Evolutionary conservation across 2,888 invertebrate genomes (phyloP), one percentile per base, ranked within the genome.

Genomic region (Allophyes oxyacanthae): DNA sequence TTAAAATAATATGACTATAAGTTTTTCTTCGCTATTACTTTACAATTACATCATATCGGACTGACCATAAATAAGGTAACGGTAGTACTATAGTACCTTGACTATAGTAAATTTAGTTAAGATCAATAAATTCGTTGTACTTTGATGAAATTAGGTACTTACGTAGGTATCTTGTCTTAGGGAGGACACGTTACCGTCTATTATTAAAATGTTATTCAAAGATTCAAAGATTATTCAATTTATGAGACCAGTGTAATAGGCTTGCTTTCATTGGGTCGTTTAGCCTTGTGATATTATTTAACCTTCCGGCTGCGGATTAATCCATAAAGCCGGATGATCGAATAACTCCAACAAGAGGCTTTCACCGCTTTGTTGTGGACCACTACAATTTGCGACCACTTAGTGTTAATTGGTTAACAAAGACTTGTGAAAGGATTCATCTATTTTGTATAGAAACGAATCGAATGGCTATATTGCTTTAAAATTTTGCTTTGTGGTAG

Each of bases 1-100:
- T 68, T 59, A 41, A 45, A 46, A 61, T 63, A 50, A 66, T 51
- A 51, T 55, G 51, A 46, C 56, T 30, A 28, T 69, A 38, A 36
- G n/a, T 58, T 60, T 60, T 54, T 41, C 37, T 30, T 45, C 0
- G 11, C 25, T 48, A 49, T 38, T 49, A 55, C 13, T 7, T 36
- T 1, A 28, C 8, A 2, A 2, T 30, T 61, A 2, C 36, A 38
- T 11, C 36, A 5, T 25, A 25, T 41, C n/a, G n/a, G n/a, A n/a
- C 10, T 20, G 6, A 26, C 40, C 6, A 11, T 32, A 25, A 25
- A 25, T 25, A 25, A 5, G 25, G 3, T 25, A 6, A 25, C 25
- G 6, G 25, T 25, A 25, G 25, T 25, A 25, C 25, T 25, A n/a
- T n/a, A n/a, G n/a, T n/a, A n/a, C n/a, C n/a, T n/a, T n/a, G n/a